Conservation (phyloP, 2,797 vertebrate species). For the Monodelphis domestica region DNA sequence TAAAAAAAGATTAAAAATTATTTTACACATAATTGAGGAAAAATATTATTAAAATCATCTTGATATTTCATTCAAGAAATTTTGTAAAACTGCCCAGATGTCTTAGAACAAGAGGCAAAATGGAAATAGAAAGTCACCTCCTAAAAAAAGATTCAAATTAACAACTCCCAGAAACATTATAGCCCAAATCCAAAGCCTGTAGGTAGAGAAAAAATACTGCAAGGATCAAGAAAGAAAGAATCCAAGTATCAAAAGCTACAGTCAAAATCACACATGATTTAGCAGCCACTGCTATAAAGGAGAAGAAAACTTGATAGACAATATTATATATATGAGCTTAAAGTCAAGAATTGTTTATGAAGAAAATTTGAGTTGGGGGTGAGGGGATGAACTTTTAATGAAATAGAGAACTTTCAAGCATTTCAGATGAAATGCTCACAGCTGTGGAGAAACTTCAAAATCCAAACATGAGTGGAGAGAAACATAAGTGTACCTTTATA, state of each 20-base stretch:
- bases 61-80: neutral
- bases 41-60: too few relatives aligned
- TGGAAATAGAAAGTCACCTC: neutral
- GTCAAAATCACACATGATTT: neutral
- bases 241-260: neutral
- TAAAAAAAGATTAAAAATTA: too few relatives aligned
- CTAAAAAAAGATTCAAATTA: neutral
- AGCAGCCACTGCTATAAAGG: neutral
- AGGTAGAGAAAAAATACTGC: neutral
- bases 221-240: neutral
- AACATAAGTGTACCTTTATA: neutral
- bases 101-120: neutral
- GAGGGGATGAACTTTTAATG: too few relatives aligned
- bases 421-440: neutral
- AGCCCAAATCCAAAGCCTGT: neutral
- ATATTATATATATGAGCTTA: neutral
- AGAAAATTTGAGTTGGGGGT: too few relatives aligned
- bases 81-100: neutral
- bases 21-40: too few relatives aligned
- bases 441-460: neutral
- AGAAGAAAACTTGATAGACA: neutral
- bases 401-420: neutral
- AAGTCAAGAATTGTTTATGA: neutral
- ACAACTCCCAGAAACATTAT: neutral
- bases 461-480: neutral